Base-by-base conservation (phyloP, 2,888 invertebrate genomes). In the Masnerella sp. region DNA sequence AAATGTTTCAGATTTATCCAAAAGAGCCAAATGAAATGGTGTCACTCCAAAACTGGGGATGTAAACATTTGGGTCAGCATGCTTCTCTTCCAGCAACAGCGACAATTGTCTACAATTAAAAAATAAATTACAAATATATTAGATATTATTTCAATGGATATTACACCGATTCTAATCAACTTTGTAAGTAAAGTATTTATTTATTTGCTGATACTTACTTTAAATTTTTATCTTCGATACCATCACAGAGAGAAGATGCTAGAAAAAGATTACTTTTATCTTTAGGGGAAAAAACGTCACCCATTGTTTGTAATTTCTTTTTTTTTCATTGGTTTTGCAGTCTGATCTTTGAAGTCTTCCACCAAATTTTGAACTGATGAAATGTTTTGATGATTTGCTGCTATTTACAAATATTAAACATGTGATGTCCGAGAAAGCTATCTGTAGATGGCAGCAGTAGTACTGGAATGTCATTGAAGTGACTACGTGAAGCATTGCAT, bases 1-100 rank as follows among this genome's bases (percentile, higher is more conserved):
- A 80, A 93, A 91, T 14, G 89, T 88, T 56, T 90, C 86, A 9
- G 91, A 91, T 47, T 92, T 91, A 84, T 93, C 91, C 1, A 95
- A 95, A 38, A 94, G 92, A 0, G 92, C 92, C 78, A 94, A 90
- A 82, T 96, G 96, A 78, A 96, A 89, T 0, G 95, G 91, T 0
- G 94, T 90, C 45, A 95, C 91, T 76, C 94, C 94, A 80, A 92
- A 91, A 42, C 90, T 90, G 22, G 92, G 92, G 82, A 95, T 89
- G 52, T 94, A 88, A 22, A 91, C 87, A 86, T 95, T 94, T 0
- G 94, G 91, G 86, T 94, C 89, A 4, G 93, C 90, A 28, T 89
- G 86, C 80, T 90, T 90, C 84, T 83, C 87, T 77, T 82, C 86
- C 81, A 89, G 36, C 80, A 87, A 88, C 81, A 85, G 90, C 88